Percentiles rank a stretch among this genome's conserved stretches.
Evolutionary conservation across 1,140 invertebrate genomes (phyloP).

Genomic region (Dendrolimus kikuchii): DNA sequence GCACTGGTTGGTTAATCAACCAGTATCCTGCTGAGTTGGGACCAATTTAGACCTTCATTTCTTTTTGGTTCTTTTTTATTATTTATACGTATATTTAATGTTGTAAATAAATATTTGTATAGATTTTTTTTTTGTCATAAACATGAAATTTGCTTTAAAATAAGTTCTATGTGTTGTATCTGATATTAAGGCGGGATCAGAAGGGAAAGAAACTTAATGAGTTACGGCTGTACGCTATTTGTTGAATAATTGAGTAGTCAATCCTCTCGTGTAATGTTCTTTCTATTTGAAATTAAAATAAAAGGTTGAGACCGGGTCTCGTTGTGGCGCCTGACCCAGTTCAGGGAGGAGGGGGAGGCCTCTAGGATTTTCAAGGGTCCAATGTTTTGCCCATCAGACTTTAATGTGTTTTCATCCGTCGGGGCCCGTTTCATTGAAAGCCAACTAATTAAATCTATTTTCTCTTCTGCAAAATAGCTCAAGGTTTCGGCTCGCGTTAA

Average conservation of each 20-base stretch:
- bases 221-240: not conserved
- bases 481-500: too few species aligned
- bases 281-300: slow-evolving; percentile 10
- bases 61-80: too few species aligned
- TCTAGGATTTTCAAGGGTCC: slow-evolving; percentile 1
- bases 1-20: too few species aligned
- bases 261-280: not conserved
- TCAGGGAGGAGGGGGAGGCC: not conserved
- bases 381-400: slow-evolving; percentile 16
- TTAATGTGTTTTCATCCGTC: slow-evolving; percentile 17
- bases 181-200: too few species aligned
- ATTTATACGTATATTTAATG: too few species aligned
- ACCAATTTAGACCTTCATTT: too few species aligned
- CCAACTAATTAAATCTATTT: slow-evolving; percentile 22
- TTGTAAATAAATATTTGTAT: too few species aligned
- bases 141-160: too few species aligned
- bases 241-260: not conserved
- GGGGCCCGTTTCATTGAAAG: slow-evolving; percentile 10
- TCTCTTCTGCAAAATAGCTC: slow-evolving; percentile 6
- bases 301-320: slow-evolving; percentile 6
- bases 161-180: too few species aligned
- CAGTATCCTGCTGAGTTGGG: too few species aligned
- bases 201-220: too few species aligned
- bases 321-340: slow-evolving; percentile 14
- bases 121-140: too few species aligned